A percentile compares a stretch with the other conserved stretches of the same genome.
Conservation (phyloP, 2,888 invertebrate species). For the Emmelina monodactyla region DNA sequence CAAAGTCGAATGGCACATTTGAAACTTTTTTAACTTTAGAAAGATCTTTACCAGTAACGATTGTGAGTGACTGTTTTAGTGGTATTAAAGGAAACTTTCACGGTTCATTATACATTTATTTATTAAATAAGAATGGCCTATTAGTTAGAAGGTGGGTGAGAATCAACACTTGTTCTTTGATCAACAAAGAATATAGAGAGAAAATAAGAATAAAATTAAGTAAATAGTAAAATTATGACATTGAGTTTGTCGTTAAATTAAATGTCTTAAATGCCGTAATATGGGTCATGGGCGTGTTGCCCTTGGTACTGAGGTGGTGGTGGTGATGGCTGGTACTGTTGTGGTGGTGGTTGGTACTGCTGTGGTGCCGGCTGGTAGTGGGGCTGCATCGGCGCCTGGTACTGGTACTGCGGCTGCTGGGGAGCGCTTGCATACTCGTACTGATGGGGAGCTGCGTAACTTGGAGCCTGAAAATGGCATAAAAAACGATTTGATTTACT, state of each 20-base stretch:
- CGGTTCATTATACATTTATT: too few species aligned
- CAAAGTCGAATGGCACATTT: background rate
- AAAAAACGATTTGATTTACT: too few species aligned
- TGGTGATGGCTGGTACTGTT: constrained; percentile 18
- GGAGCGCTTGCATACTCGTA: constrained; percentile 9
- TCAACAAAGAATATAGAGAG: constrained; percentile 22
- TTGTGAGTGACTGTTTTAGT: too few species aligned
- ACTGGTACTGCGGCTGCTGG: constrained; percentile 7
- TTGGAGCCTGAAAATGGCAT: constrained; percentile 15
- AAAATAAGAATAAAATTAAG: constrained; percentile 4
- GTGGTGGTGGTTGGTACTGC: constrained; percentile 18
- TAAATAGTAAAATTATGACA: constrained; percentile 12
- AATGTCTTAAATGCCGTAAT: constrained; percentile 34
- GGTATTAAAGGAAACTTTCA: too few species aligned
- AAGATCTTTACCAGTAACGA: too few species aligned
- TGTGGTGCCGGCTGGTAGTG: constrained; percentile 9
- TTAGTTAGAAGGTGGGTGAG: too few species aligned
- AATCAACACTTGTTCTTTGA: too few species aligned
- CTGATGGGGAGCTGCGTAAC: constrained; percentile 8
- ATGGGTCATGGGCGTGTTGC: constrained; percentile 40
- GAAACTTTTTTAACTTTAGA: too few species aligned
- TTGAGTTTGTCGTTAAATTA: constrained; percentile 6
- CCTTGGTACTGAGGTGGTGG: constrained; percentile 14
- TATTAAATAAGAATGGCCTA: too few species aligned
- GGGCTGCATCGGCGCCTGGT: constrained; percentile 8